A percentile compares a stretch with the other conserved stretches of the same genome.
phyloP scores from a whole-genome alignment of 2,888 invertebrate species.

The Limnephilus lunatus region DNA sequence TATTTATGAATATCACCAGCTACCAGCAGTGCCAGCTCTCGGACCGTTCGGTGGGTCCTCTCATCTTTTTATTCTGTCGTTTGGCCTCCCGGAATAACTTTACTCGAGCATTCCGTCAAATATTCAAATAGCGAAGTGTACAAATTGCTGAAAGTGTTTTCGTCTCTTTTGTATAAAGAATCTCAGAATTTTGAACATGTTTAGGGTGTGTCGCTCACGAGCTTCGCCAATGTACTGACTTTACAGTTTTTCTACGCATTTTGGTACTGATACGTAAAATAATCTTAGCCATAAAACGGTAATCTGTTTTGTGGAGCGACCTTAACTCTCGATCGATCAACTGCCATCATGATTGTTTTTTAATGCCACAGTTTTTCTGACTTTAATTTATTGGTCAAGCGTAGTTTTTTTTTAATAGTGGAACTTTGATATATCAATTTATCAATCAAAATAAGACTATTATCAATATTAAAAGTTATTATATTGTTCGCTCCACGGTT shows the following conservation, averaged over 20 bases:
- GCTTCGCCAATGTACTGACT: not conserved
- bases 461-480: not conserved
- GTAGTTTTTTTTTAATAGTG: not conserved
- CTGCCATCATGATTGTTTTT: not conserved
- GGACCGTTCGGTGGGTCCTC: not conserved
- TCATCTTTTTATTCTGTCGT: slow-evolving; percentile 3
- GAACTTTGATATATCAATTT: not conserved
- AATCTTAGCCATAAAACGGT: not conserved
- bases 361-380: not conserved
- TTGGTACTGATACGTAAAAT: not conserved
- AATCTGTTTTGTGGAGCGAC: not conserved
- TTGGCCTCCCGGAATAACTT: not conserved
- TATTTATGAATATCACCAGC: slow-evolving; percentile 9
- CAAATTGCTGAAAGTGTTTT: not conserved
- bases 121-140: not conserved
- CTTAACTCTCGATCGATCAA: not conserved
- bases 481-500: not conserved
- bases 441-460: not conserved
- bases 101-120: not conserved
- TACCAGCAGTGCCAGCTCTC: not conserved
- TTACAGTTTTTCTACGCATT: not conserved
- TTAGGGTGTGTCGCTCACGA: not conserved
- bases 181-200: not conserved
- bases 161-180: not conserved
- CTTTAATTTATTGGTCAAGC: not conserved